Percentiles rank a stretch among this genome's conserved stretches.
Conservation (phyloP, 1,140 invertebrate species). For the Drosophila subobscura region DNA sequence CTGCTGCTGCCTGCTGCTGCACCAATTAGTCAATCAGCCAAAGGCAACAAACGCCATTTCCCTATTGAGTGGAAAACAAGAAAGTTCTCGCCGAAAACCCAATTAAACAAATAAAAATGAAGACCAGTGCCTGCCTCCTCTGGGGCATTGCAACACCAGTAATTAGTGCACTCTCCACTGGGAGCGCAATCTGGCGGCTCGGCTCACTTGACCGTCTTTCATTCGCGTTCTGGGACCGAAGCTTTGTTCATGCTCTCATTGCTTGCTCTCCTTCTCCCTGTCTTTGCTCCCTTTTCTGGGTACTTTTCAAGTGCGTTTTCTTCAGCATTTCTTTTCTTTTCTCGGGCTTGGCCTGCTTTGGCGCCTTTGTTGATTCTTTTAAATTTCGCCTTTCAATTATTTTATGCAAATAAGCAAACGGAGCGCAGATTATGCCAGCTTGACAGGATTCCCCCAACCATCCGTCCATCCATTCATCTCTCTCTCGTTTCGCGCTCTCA, state of each 20-base stretch:
- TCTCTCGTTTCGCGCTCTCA: not conserved
- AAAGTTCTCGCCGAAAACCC: conserved; percentile 28
- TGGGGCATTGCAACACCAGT: conserved; percentile 23
- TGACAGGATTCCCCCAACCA: conserved; percentile 57
- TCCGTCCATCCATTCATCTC: not conserved
- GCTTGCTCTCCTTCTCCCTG: not conserved
- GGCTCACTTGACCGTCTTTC: conserved; percentile 69
- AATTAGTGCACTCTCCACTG: conserved; percentile 68
- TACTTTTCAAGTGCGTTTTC: conserved; percentile 54
- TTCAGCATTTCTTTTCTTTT: not conserved
- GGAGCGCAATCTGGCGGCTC: conserved; percentile 26
- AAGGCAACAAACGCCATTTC: conserved; percentile 35
- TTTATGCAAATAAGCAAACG: conserved; percentile 81
- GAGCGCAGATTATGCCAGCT: conserved; percentile 79
- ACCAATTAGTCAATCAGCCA: conserved; percentile 72
- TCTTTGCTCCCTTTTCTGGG: conserved; percentile 25
- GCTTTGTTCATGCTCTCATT: conserved; percentile 14
- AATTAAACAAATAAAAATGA: conserved; percentile 42
- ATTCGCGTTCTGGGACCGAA: conserved; percentile 26
- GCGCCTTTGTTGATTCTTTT: conserved; percentile 78
- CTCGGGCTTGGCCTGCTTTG: conserved; percentile 24
- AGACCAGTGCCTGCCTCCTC: not conserved
- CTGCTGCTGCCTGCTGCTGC: conserved; percentile 3
- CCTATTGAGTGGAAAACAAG: conserved; percentile 26
- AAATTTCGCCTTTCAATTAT: conserved; percentile 82